phyloP scores from a whole-genome alignment of 2,797 vertebrate species.

The Poecilia picta region DNA sequence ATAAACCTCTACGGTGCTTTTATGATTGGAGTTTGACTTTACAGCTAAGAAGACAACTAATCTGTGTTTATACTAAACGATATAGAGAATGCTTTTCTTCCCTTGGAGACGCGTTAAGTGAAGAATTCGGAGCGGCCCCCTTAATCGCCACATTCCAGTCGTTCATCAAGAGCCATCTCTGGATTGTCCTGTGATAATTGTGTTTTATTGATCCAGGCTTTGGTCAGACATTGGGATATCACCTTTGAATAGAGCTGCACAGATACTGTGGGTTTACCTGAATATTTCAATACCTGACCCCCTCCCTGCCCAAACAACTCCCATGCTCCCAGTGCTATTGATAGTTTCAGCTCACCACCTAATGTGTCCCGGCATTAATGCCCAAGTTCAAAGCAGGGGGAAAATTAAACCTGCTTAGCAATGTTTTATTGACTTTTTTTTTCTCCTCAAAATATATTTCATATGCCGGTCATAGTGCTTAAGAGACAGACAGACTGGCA shows the following conservation, averaged over 20 bases:
- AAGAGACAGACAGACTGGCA: constrained; percentile 54
- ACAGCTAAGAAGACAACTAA: background rate
- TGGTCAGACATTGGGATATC: constrained; percentile 62
- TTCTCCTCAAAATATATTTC: constrained; percentile 58
- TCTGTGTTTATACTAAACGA: background rate
- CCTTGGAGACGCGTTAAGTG: background rate
- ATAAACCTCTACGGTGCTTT: background rate
- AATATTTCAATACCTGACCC: constrained; percentile 73
- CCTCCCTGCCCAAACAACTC: constrained; percentile 21
- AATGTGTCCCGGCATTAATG: constrained; percentile 56
- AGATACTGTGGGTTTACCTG: constrained; percentile 71
- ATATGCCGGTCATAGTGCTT: constrained; percentile 31
- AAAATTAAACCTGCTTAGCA: constrained; percentile 42
- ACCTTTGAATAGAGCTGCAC: constrained; percentile 70
- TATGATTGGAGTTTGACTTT: background rate
- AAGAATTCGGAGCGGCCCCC: background rate
- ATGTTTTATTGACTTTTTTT: constrained; percentile 68
- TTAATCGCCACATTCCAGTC: constrained; percentile 70
- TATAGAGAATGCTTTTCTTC: background rate
- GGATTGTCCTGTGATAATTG: constrained; percentile 73
- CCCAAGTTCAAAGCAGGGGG: constrained; percentile 31
- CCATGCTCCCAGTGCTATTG: constrained; percentile 36
- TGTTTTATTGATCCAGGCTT: constrained; percentile 78
- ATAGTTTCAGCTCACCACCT: constrained; percentile 44
- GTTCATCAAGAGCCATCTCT: constrained; percentile 61